Evolutionary conservation across 2,888 invertebrate genomes (phyloP).

Genomic region (Choristoneura rosaceana): DNA sequence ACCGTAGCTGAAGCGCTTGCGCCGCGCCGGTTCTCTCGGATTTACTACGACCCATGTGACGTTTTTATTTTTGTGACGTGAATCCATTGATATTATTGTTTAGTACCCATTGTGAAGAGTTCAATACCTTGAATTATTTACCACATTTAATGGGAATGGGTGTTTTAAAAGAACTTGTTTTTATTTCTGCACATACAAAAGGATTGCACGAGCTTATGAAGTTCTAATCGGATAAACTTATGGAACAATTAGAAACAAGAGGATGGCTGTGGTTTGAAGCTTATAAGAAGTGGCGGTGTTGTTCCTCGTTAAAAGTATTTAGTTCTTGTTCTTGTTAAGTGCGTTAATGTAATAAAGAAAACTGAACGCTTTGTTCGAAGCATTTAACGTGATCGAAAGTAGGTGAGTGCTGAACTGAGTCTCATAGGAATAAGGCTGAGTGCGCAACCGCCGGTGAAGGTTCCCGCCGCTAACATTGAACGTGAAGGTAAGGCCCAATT

Average conservation of each 20-base stretch:
- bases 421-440: constrained; percentile 59
- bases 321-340: constrained; percentile 35
- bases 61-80: constrained; percentile 68
- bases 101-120: constrained; percentile 53
- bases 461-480: constrained; percentile 70
- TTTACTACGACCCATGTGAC: constrained; percentile 59
- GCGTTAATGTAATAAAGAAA: constrained; percentile 50
- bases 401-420: constrained; percentile 68
- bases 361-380: constrained; percentile 70
- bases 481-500: constrained; percentile 75
- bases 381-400: constrained; percentile 75
- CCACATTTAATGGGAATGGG: neutral
- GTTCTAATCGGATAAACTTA: constrained; percentile 17
- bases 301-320: constrained; percentile 13
- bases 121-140: constrained; percentile 7
- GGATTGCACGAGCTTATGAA: constrained; percentile 13
- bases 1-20: constrained; percentile 66
- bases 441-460: constrained; percentile 51
- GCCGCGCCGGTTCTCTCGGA: constrained; percentile 65
- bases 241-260: constrained; percentile 10
- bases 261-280: constrained; percentile 14
- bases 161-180: neutral
- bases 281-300: constrained; percentile 28
- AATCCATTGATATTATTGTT: constrained; percentile 72
- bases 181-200: neutral